Percentiles rank a stretch among this genome's conserved stretches.
Evolutionary conservation across 2,888 invertebrate species (phyloP).

Genomic region (Alsophila aescularia): DNA sequence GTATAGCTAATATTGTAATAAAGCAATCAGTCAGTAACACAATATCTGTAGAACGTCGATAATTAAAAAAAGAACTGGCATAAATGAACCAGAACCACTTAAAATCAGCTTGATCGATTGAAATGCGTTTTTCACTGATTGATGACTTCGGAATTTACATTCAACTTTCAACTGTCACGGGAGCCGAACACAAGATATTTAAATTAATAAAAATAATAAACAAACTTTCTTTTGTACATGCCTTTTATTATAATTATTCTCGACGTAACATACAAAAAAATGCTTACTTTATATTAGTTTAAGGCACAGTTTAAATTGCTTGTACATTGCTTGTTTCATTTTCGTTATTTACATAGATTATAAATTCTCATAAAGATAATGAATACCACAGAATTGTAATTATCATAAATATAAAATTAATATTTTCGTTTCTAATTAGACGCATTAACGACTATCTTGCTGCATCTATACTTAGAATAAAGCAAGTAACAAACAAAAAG

Average conservation of each 20-base stretch:
- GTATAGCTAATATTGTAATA: too few species aligned
- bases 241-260: background rate
- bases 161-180: background rate
- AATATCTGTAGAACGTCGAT: too few species aligned
- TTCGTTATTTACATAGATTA: slow-evolving; percentile 1
- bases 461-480: too few species aligned
- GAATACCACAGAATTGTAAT: slow-evolving; percentile 16
- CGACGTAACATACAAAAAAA: background rate
- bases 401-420: background rate
- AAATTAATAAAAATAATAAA: background rate
- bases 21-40: too few species aligned
- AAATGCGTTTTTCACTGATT: too few species aligned
- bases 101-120: too few species aligned
- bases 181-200: background rate
- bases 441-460: too few species aligned
- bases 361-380: slow-evolving; percentile 5
- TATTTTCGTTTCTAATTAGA: too few species aligned
- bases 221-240: slow-evolving; percentile 1
- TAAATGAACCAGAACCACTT: too few species aligned
- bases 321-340: slow-evolving; percentile 9
- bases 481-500: too few species aligned
- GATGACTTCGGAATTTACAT: too few species aligned
- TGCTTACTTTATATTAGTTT: background rate
- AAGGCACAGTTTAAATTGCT: slow-evolving; percentile 18
- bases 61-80: too few species aligned